Conservation (phyloP, 2,113 vertebrate genomes). For the Notarius lentiginosus region DNA sequence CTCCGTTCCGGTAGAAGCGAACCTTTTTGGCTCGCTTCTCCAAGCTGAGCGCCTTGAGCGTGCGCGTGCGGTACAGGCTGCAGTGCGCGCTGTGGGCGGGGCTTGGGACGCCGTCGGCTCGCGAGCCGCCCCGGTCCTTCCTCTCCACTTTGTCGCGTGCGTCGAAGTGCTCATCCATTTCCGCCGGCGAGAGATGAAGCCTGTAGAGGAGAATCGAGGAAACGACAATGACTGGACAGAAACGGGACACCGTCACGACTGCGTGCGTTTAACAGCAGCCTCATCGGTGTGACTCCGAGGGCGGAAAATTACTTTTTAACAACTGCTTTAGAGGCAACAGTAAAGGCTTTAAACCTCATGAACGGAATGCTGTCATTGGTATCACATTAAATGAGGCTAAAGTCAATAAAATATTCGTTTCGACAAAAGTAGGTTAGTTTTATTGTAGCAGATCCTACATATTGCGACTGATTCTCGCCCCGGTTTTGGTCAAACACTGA, state of each 20-base stretch:
- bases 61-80: slow-evolving; percentile 95
- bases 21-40: slow-evolving; percentile 98
- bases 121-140: slow-evolving; percentile 78
- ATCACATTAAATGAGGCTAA: not conserved
- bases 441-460: not conserved
- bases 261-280: not conserved
- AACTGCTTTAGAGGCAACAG: not conserved
- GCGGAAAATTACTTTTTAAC: not conserved
- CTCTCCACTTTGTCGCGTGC: slow-evolving; percentile 90
- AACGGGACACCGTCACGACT: not conserved
- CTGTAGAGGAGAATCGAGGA: not conserved
- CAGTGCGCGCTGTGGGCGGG: slow-evolving; percentile 97
- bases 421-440: not conserved
- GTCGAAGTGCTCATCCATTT: slow-evolving; percentile 97
- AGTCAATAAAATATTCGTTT: not conserved
- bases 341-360: not conserved
- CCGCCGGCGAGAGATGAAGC: slow-evolving; percentile 38
- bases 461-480: not conserved
- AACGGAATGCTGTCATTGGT: not conserved
- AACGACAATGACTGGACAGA: not conserved
- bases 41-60: slow-evolving; percentile 88
- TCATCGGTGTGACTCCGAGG: not conserved
- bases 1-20: slow-evolving; percentile 96
- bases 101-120: slow-evolving; percentile 89
- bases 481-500: not conserved